Percentiles rank a stretch among this genome's conserved stretches.
phyloP scores from a whole-genome alignment of 2,797 vertebrate genomes.

The Hydrolagus colliei region DNA sequence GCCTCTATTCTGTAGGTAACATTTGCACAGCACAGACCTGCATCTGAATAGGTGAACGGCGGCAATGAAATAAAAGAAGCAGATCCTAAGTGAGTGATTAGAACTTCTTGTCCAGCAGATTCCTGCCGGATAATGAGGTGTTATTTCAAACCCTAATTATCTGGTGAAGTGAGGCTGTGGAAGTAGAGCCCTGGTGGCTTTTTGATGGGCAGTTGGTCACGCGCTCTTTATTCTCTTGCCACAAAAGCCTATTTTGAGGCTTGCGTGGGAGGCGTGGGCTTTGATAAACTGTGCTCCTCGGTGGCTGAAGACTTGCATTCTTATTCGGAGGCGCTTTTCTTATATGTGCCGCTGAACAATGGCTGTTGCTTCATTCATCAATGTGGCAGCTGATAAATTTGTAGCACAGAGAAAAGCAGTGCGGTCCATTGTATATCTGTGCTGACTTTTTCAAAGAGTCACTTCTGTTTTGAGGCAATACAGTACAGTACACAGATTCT shows the following conservation, averaged over 20 bases:
- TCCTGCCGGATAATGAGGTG: neutral
- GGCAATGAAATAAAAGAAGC: neutral
- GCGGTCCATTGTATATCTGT: too few species aligned
- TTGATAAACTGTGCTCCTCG: constrained; percentile 17
- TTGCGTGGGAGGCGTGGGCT: neutral
- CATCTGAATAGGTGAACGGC: neutral
- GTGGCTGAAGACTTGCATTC: neutral
- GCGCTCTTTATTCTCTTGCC: neutral
- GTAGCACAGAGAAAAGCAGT: neutral
- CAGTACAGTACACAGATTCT: too few species aligned
- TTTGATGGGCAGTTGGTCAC: neutral
- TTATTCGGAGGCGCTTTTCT: neutral
- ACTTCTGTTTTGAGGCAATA: too few species aligned
- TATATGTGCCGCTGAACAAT: neutral
- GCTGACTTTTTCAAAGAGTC: too few species aligned
- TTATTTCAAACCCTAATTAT: neutral
- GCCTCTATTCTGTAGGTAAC: neutral
- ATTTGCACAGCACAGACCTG: neutral
- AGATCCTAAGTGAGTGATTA: too few species aligned
- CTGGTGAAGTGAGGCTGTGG: neutral
- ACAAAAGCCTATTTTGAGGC: constrained; percentile 26
- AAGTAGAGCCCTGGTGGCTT: neutral
- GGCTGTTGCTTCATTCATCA: neutral
- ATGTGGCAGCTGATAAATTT: neutral
- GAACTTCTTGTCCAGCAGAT: too few species aligned